phyloP scores from a whole-genome alignment of 2,797 vertebrate genomes.

The Dallia pectoralis region DNA sequence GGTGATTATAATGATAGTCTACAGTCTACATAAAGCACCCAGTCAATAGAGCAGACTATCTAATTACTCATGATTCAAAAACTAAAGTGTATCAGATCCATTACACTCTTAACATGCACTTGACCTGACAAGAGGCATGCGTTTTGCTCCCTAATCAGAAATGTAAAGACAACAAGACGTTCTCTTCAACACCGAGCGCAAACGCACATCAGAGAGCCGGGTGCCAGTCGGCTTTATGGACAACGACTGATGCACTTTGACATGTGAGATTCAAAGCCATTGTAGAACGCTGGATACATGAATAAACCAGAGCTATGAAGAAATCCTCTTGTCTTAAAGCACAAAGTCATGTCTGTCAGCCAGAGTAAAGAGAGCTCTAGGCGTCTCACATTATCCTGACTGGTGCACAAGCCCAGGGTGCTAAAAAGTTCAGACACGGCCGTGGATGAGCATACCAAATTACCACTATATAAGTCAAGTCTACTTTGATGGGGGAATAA shows the following conservation, averaged over 20 bases:
- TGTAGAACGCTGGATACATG: background rate
- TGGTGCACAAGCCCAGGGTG: background rate
- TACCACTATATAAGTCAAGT: background rate
- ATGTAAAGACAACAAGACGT: background rate
- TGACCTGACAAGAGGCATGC: background rate
- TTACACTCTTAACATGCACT: background rate
- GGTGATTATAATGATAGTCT: background rate
- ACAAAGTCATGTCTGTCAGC: slow-evolving; percentile 1
- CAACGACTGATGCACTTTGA: slow-evolving; percentile 2
- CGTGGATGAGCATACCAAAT: background rate
- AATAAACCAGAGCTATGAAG: slow-evolving; percentile 1
- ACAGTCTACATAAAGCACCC: background rate
- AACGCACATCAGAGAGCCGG: background rate
- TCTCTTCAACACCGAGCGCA: background rate
- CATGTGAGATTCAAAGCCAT: background rate
- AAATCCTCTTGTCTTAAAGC: slow-evolving; percentile 4
- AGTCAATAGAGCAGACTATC: background rate
- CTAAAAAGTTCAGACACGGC: background rate
- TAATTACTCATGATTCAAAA: background rate
- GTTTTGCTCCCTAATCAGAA: background rate
- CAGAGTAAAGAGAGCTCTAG: background rate
- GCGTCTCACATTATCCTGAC: background rate
- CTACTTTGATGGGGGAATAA: background rate
- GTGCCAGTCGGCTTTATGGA: background rate
- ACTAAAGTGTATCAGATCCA: background rate